Evolutionary conservation across 2,113 vertebrate genomes (phyloP).

Genomic region (Nyctereutes procyonoides): DNA sequence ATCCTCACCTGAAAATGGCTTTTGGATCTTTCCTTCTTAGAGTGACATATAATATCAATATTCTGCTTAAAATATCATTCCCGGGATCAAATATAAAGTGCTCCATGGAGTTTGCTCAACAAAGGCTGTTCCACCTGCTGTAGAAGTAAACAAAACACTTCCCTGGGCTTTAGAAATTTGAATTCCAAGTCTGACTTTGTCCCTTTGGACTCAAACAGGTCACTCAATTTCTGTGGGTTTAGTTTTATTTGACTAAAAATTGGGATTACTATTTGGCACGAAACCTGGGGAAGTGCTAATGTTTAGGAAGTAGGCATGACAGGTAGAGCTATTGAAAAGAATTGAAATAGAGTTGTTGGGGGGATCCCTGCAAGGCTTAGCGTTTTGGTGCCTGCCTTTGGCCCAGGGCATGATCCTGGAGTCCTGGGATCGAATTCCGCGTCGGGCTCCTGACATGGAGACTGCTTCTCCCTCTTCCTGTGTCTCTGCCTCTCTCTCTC

Average conservation of each 20-base stretch:
- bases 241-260: background rate
- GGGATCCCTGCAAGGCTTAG: no score
- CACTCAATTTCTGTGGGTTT: background rate
- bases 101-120: background rate
- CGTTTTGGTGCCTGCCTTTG: no score
- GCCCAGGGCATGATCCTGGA: no score
- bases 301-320: background rate
- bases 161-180: background rate
- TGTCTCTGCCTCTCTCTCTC: no score
- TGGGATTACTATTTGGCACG: background rate
- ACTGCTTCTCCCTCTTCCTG: no score
- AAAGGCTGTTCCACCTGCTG: background rate
- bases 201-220: background rate
- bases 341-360: background rate
- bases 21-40: background rate
- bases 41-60: background rate
- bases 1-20: background rate
- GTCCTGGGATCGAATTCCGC: no score
- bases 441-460: no score
- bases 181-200: background rate
- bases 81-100: background rate
- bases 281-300: background rate
- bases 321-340: background rate
- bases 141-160: background rate
- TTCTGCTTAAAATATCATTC: slow-evolving; percentile 10